These are phyloP conservation scores for Dicerorhinus sumatrensis DNA, from an alignment of 2,113 vertebrate genomes.

Conservation along the genomic window DNA sequence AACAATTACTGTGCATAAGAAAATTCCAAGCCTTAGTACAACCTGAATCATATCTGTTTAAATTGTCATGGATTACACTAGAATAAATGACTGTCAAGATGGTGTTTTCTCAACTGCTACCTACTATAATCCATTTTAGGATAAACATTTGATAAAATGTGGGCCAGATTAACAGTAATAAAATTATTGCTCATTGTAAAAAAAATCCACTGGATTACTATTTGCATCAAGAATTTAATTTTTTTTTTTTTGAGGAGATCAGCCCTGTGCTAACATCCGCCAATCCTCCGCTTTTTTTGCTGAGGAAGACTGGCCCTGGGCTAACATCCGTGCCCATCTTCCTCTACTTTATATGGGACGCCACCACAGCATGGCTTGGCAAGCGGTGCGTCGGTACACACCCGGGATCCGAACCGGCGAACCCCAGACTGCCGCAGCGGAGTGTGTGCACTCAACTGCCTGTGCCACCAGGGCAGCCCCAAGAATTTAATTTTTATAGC, in stretches of 20 bases:
- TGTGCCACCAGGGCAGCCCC: too few relatives aligned
- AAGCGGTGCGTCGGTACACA: too few relatives aligned
- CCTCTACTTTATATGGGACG: too few relatives aligned
- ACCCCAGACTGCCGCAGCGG: too few relatives aligned
- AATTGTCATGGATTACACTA: neutral
- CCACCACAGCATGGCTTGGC: too few relatives aligned
- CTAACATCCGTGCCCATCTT: too few relatives aligned
- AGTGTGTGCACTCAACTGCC: too few relatives aligned
- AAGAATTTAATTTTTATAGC: neutral
- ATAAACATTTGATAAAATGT: neutral
- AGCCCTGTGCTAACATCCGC: too few relatives aligned
- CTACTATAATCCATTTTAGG: neutral
- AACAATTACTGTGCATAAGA: neutral
- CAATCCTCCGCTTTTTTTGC: too few relatives aligned
- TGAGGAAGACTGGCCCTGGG: too few relatives aligned
- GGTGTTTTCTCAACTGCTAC: neutral
- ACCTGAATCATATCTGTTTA: neutral
- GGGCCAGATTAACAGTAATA: neutral
- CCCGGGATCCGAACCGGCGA: too few relatives aligned
- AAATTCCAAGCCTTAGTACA: neutral
- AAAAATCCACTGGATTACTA: neutral
- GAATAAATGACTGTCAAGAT: neutral
- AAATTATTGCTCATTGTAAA: neutral
- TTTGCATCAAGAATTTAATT: neutral
- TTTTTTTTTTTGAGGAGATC: too few relatives aligned